These are phyloP conservation scores for Sebastes dallii DNA, from an alignment of 2,797 vertebrate species.

Conservation along the genomic window DNA sequence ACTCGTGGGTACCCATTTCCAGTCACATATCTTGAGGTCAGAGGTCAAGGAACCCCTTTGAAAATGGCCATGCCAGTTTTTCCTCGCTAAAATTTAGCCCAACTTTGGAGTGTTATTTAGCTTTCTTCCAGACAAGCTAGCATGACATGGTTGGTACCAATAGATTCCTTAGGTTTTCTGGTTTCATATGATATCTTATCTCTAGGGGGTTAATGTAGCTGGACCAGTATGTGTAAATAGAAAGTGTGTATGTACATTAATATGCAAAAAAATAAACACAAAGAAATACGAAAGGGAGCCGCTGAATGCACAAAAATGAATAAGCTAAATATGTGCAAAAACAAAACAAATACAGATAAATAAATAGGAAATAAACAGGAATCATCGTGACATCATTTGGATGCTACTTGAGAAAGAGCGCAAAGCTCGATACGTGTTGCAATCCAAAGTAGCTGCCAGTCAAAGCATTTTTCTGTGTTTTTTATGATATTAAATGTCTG, in stretches of 20 bases:
- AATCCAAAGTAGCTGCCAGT: not conserved
- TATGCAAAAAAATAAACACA: not conserved
- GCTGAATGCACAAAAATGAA: not conserved
- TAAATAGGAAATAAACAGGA: not conserved
- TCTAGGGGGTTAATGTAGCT: not conserved
- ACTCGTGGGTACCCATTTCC: too few relatives aligned
- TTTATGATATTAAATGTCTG: not conserved
- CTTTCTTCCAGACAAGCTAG: too few relatives aligned
- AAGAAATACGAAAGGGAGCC: not conserved
- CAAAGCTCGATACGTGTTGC: not conserved
- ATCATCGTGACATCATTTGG: not conserved
- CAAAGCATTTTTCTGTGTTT: not conserved
- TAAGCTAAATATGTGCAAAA: not conserved
- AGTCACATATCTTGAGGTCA: too few relatives aligned
- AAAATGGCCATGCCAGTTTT: too few relatives aligned
- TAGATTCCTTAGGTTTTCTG: too few relatives aligned
- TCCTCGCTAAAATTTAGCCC: too few relatives aligned
- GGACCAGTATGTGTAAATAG: not conserved
- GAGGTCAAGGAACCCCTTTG: too few relatives aligned
- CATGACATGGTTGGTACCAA: too few relatives aligned
- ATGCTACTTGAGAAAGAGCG: not conserved
- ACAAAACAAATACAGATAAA: not conserved
- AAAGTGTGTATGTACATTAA: not conserved
- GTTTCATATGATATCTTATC: too few relatives aligned
- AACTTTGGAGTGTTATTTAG: too few relatives aligned